Evolutionary conservation across 2,113 vertebrate species (phyloP).

Genomic region (Crotophaga sulcirostris): DNA sequence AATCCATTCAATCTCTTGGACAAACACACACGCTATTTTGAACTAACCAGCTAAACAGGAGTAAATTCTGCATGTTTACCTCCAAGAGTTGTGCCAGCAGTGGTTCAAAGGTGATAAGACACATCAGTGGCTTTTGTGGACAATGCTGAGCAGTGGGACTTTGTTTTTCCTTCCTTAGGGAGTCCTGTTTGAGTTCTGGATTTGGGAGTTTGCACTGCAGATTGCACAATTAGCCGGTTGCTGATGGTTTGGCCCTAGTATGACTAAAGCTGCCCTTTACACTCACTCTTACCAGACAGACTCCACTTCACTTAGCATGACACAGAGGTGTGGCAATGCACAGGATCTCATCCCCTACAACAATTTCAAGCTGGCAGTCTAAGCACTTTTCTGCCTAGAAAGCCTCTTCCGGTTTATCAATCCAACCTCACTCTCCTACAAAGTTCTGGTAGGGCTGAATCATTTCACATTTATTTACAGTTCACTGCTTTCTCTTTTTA

Average conservation of each 20-base stretch:
- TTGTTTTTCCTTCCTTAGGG: neutral
- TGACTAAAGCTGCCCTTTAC: neutral
- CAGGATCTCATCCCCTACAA: neutral
- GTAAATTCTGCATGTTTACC: neutral
- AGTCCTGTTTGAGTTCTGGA: neutral
- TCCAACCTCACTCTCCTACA: neutral
- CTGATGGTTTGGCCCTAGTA: neutral
- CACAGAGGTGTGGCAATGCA: neutral
- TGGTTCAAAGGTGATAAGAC: neutral
- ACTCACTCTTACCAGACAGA: neutral
- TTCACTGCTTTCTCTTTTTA: neutral
- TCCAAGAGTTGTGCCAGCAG: neutral
- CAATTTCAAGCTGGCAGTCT: neutral
- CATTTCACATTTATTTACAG: neutral
- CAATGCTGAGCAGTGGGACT: rapidly evolving
- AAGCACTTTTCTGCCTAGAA: neutral
- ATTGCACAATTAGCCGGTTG: rapidly evolving
- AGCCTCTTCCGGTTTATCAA: neutral
- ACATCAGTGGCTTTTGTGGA: rapidly evolving
- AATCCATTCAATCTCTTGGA: neutral
- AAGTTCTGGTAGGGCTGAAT: neutral
- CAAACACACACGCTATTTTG: neutral
- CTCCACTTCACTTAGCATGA: rapidly evolving
- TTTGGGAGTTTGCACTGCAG: neutral
- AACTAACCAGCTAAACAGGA: neutral